Base-by-base conservation (phyloP, 2,888 invertebrate genomes). In the Lacanobia oleracea region DNA sequence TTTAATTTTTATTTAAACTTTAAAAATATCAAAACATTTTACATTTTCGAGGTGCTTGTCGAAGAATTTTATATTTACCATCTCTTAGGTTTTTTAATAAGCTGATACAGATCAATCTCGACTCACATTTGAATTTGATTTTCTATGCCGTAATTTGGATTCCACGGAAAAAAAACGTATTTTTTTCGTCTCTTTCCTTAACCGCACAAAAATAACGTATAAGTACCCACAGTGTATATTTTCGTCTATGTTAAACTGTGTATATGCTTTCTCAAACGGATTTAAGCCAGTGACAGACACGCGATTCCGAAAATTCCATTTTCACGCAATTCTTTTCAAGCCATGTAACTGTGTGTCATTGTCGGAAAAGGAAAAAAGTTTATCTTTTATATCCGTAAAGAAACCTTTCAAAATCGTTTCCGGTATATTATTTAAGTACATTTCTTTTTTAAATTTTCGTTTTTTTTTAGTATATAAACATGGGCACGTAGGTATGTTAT, bases 281-380 rank as follows among this genome's bases (percentile, higher is more conserved):
- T 69, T 76, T 69, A 62, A 68, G 50, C 57, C 65, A 66, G 50
- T 63, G 82, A 76, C 57, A 77, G 77, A 76, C 81, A 81, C 27
- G 82, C 57, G 69, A 77, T 69, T 63, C 59, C 45, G 66, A 63
- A 66, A 81, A 78, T 63, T 63, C 54, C 48, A 63, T 69, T 77
- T 81, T 63, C 77, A 63, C 57, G 77, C 65, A 54, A 63, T 75
- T 75, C 69, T 62, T 69, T 77, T 77, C 77, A 64, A 76, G 69
- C 57, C 43, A 53, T 48, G 43, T 76, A 57, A 64, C 53, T 54
- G 10, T 40, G 40, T 75, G 63, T 75, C 63, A 76, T 48, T 68
- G 68, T 81, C 54, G 57, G 54, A 53, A 53, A 68, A 76, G 16
- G 61, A 59, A 81, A 75, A 51, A 56, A 21, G 23, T 76, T 53